Conservation (phyloP, 92 coral and sea anemone species). For the Actinernus sp. region DNA sequence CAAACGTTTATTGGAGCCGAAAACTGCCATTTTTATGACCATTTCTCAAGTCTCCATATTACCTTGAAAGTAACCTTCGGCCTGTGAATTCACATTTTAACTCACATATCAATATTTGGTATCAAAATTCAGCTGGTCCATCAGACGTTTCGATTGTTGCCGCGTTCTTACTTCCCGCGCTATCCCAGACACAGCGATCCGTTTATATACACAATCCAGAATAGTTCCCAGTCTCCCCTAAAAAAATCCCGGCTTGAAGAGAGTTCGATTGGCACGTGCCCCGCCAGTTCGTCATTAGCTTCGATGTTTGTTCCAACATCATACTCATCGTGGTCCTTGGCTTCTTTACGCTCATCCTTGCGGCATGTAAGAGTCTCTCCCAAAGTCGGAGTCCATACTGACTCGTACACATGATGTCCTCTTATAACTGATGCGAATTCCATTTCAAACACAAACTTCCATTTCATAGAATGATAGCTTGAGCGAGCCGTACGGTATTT, state of each 20-base stretch:
- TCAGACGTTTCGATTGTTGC: too few species aligned
- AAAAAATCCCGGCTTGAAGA: slow-evolving; percentile 39
- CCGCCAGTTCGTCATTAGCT: slow-evolving; percentile 10
- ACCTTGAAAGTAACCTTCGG: too few species aligned
- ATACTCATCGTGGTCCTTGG: slow-evolving; percentile 24
- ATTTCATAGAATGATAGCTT: slow-evolving; percentile 17
- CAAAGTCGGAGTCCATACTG: slow-evolving; percentile 44
- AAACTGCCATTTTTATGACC: too few species aligned
- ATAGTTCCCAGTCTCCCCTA: slow-evolving; percentile 25
- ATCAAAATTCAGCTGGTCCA: too few species aligned
- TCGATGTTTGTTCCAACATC: slow-evolving; percentile 28
- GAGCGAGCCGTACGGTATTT: slow-evolving; percentile 38
- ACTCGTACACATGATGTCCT: slow-evolving; percentile 47
- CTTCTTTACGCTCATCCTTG: slow-evolving; percentile 38
- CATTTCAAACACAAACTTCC: slow-evolving; percentile 57
- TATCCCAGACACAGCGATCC: too few species aligned
- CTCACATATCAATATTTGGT: too few species aligned
- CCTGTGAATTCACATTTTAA: too few species aligned
- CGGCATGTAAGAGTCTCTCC: slow-evolving; percentile 45
- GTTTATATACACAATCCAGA: too few species aligned
- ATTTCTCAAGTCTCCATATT: too few species aligned
- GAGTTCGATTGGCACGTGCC: slow-evolving; percentile 45
- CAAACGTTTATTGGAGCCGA: too few species aligned
- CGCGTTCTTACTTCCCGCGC: too few species aligned
- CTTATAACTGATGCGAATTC: slow-evolving; percentile 50